A percentile compares a stretch with the other conserved stretches of the same genome.
Conservation (phyloP, 2,113 vertebrate genomes). For the Gobiocypris rarus region DNA sequence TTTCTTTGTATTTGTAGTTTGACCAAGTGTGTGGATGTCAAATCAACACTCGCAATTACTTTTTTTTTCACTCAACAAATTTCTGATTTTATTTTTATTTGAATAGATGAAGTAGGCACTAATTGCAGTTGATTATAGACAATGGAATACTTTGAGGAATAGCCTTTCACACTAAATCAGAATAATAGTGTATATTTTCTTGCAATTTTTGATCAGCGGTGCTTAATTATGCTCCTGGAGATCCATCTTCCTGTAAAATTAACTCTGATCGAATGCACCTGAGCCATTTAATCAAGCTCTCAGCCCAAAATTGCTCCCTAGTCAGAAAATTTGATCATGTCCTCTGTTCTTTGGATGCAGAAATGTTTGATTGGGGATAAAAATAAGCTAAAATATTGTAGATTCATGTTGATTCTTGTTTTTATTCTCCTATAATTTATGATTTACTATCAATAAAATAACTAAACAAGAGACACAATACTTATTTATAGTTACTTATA, state of each 20-base stretch:
- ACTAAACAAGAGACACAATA: no score
- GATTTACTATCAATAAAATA: no score
- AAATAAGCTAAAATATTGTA: neutral
- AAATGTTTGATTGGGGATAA: neutral
- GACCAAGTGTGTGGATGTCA: neutral
- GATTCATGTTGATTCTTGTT: neutral
- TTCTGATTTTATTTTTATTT: neutral
- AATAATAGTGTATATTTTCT: neutral
- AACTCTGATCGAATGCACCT: neutral
- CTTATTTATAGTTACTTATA: no score
- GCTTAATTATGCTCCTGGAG: neutral
- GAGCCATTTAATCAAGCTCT: neutral
- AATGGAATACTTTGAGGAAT: neutral
- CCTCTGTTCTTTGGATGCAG: neutral
- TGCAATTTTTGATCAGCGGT: neutral
- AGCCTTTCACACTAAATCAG: neutral
- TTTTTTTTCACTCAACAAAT: no score
- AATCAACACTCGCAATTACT: no score
- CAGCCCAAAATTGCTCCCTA: neutral
- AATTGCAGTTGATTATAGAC: neutral
- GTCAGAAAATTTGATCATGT: neutral
- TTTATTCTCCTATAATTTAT: neutral
- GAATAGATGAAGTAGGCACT: neutral
- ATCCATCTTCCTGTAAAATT: neutral
- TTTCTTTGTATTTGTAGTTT: neutral